A percentile compares a stretch with the other conserved stretches of the same genome.
Evolutionary conservation across 92 coral and sea anemone genomes (phyloP).

Genomic region (Phenganax marumi): DNA sequence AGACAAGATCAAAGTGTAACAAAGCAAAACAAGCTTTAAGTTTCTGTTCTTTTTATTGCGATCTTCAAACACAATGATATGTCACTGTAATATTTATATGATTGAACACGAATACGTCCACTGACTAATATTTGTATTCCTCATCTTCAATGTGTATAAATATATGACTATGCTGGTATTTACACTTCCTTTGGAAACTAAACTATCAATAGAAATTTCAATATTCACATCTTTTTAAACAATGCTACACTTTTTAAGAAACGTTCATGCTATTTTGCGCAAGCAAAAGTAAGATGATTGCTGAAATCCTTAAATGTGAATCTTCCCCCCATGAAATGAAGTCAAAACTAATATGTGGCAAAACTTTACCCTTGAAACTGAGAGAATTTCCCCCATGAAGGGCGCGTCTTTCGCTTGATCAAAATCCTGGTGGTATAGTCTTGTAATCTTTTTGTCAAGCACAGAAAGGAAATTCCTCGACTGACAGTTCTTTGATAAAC

Average conservation of each 20-base stretch:
- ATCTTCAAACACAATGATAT: neutral
- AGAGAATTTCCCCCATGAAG: too few relatives aligned
- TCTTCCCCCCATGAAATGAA: too few relatives aligned
- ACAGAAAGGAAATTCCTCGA: neutral
- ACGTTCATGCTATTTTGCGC: too few relatives aligned
- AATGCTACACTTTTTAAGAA: too few relatives aligned
- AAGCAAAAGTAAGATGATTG: too few relatives aligned
- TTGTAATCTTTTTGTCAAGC: neutral
- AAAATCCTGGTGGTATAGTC: too few relatives aligned
- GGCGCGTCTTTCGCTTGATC: too few relatives aligned
- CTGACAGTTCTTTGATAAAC: neutral
- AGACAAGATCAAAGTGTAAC: neutral
- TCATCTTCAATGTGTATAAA: neutral
- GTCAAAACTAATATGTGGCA: too few relatives aligned
- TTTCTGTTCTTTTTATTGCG: conserved; percentile 1
- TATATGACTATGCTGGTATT: neutral
- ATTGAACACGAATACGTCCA: neutral
- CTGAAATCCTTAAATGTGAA: too few relatives aligned
- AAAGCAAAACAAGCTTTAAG: neutral
- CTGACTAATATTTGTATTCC: conserved; percentile 24
- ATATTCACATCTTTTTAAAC: conserved; percentile 1
- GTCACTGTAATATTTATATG: neutral
- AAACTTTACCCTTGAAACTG: too few relatives aligned
- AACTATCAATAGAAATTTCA: neutral
- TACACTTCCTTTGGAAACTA: conserved; percentile 8